Evolutionary conservation across 2,888 invertebrate genomes (phyloP).

Genomic region (Onchidella celtica): DNA sequence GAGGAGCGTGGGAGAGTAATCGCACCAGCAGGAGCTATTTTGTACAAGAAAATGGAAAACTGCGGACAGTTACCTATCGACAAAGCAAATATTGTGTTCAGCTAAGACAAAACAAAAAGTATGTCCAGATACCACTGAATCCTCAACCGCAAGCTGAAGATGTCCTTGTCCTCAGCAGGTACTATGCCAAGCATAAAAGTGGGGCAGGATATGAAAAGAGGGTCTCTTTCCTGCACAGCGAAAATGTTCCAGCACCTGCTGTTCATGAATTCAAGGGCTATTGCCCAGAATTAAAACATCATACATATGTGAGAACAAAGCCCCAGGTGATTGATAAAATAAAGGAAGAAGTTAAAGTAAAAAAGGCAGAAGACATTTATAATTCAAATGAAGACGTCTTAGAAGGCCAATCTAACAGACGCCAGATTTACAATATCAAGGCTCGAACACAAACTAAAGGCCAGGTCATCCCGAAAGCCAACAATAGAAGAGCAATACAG

Average conservation of each 20-base stretch:
- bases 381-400: not conserved
- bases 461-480: not conserved
- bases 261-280: slow-evolving; percentile 16
- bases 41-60: slow-evolving; percentile 1
- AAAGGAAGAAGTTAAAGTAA: slow-evolving; percentile 5
- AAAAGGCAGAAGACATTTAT: slow-evolving; percentile 2
- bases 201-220: slow-evolving; percentile 19
- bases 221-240: not conserved
- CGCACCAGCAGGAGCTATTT: not conserved
- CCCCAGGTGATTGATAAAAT: not conserved
- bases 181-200: not conserved
- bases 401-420: not conserved
- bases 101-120: slow-evolving; percentile 1
- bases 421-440: slow-evolving; percentile 12
- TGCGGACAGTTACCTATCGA: not conserved
- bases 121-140: not conserved
- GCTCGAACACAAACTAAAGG: not conserved
- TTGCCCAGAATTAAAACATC: not conserved
- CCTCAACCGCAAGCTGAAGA: not conserved
- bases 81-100: slow-evolving; percentile 4
- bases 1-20: not conserved
- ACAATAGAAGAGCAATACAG: no score
- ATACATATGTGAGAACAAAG: slow-evolving; percentile 4
- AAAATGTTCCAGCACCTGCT: not conserved
- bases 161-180: not conserved